phyloP scores from a whole-genome alignment of 2,113 vertebrate species.

The Pachypanchax playfairii region DNA sequence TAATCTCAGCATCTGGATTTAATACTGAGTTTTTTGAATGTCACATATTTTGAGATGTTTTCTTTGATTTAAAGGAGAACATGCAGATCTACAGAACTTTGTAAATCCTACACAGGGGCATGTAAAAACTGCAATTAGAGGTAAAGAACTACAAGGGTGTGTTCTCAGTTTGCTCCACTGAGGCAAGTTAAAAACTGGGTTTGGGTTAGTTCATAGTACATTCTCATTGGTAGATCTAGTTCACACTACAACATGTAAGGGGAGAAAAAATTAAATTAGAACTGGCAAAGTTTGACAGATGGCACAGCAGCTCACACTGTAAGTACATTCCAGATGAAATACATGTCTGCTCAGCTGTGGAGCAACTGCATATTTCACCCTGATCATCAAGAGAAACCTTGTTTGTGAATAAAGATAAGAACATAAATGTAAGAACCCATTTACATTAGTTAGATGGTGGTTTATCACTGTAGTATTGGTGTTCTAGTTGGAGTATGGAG shows the following conservation, averaged over 20 bases:
- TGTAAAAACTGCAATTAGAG: slow-evolving; percentile 13
- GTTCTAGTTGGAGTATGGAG: no score
- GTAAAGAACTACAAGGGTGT: neutral
- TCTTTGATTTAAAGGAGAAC: neutral
- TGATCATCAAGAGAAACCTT: neutral
- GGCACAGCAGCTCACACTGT: slow-evolving; percentile 37
- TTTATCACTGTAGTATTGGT: no score
- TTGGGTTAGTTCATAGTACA: slow-evolving; percentile 3
- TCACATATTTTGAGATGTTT: slow-evolving; percentile 12
- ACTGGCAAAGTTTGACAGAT: slow-evolving; percentile 53
- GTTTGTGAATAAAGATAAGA: no score
- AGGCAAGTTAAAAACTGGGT: neutral
- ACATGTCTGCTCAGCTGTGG: slow-evolving; percentile 7
- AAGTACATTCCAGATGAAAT: slow-evolving; percentile 46
- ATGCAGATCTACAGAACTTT: neutral
- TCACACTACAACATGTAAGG: slow-evolving; percentile 8
- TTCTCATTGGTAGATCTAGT: slow-evolving; percentile 15
- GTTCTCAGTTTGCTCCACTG: slow-evolving; percentile 5
- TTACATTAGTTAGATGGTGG: no score
- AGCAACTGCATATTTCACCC: slow-evolving; percentile 11
- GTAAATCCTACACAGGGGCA: slow-evolving; percentile 2
- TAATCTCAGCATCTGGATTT: slow-evolving; percentile 1
- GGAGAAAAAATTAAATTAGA: slow-evolving; percentile 43
- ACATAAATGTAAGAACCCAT: no score
- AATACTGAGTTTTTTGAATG: neutral